Evolutionary conservation across 2,113 vertebrate species (phyloP).

Genomic region (Dicerorhinus sumatrensis): DNA sequence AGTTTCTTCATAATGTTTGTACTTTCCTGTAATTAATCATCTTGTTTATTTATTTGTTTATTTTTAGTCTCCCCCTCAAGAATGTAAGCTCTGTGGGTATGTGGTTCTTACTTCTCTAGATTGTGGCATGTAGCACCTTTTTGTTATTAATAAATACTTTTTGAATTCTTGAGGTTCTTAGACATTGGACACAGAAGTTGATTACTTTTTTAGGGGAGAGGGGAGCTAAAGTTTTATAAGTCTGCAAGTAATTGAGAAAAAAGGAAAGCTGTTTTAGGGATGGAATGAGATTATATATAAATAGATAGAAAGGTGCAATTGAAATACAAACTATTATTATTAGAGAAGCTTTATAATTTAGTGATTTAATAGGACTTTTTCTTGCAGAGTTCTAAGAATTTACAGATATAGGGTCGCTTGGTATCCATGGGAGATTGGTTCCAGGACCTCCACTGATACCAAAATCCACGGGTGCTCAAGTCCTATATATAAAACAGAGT

Average conservation of each 20-base stretch:
- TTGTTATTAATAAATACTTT: constrained; percentile 8
- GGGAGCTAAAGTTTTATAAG: background rate
- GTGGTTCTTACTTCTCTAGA: background rate
- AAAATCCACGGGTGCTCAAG: too few species aligned
- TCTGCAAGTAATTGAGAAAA: background rate
- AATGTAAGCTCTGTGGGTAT: background rate
- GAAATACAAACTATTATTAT: background rate
- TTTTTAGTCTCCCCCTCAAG: background rate
- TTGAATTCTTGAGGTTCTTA: constrained; percentile 5
- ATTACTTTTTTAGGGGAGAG: background rate
- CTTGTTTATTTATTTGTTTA: background rate
- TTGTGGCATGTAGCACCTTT: background rate
- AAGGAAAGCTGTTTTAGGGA: background rate
- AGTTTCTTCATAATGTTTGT: background rate
- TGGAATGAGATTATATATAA: constrained; percentile 23
- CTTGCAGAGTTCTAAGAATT: constrained; percentile 10
- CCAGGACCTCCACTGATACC: too few species aligned
- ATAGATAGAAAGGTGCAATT: background rate
- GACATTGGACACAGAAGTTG: background rate
- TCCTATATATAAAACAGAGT: too few species aligned
- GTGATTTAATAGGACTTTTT: background rate
- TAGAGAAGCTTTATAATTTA: constrained; percentile 8
- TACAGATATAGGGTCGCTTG: background rate
- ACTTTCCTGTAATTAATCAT: background rate
- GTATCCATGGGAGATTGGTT: too few species aligned